Percentiles rank a stretch among this genome's conserved stretches.
phyloP scores from a whole-genome alignment of 2,888 invertebrate species.

The Amphimallon solstitiale region DNA sequence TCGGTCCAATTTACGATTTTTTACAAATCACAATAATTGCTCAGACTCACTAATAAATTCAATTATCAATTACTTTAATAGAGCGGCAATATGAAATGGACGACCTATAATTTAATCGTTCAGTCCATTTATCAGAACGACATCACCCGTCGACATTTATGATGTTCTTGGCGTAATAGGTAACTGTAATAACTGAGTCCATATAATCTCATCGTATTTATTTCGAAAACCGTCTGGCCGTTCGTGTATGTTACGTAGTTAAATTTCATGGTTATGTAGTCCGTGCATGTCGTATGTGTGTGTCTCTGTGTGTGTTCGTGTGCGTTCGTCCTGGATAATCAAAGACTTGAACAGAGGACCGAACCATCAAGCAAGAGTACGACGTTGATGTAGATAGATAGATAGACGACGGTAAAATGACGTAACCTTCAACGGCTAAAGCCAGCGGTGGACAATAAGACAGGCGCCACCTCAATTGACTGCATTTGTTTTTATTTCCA shows the following conservation, averaged over 20 bases:
- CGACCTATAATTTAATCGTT: background rate
- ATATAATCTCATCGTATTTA: conserved; percentile 25
- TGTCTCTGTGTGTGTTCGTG: background rate
- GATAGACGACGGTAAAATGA: conserved; percentile 39
- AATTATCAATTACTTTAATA: background rate
- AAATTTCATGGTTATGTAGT: conserved; percentile 22
- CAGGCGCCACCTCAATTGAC: conserved; percentile 63
- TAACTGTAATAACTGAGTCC: background rate
- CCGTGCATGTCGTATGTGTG: background rate
- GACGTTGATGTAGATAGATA: conserved; percentile 29
- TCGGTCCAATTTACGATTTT: too few species aligned
- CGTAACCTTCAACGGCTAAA: conserved; percentile 33
- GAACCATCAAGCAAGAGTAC: conserved; percentile 14
- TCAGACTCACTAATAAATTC: background rate
- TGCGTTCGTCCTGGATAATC: conserved; percentile 32
- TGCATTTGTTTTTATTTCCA: conserved; percentile 60
- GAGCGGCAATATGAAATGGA: background rate
- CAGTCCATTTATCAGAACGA: background rate
- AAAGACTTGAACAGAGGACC: conserved; percentile 1
- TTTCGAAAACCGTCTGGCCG: conserved; percentile 27
- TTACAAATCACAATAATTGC: too few species aligned
- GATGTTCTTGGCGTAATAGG: conserved; percentile 7
- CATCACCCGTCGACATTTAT: background rate
- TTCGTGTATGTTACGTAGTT: conserved; percentile 17
- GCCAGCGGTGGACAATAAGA: conserved; percentile 54